phyloP scores from a whole-genome alignment of 2,888 invertebrate genomes.

The Dasypogon diadema region DNA sequence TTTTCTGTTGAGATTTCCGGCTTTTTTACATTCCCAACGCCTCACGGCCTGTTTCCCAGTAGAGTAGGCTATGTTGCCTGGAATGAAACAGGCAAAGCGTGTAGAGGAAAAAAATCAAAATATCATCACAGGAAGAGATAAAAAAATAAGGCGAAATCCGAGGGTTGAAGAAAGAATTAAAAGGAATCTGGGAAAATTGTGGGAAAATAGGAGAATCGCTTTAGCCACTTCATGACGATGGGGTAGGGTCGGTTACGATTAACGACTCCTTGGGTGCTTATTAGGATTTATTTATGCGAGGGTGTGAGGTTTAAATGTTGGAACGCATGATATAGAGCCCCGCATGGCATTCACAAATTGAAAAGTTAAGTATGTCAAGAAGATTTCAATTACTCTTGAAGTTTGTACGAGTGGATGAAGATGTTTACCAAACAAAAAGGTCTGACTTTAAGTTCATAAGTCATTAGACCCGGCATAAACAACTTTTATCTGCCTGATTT shows the following conservation, averaged over 20 bases:
- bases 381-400: neutral
- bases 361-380: constrained; percentile 46
- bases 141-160: constrained; percentile 29
- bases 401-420: neutral
- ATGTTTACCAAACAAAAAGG: neutral
- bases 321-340: neutral
- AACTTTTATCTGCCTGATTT: too few relatives aligned
- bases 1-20: constrained; percentile 46
- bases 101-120: constrained; percentile 53
- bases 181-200: constrained; percentile 51
- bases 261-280: constrained; percentile 40
- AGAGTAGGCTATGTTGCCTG: constrained; percentile 7
- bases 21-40: constrained; percentile 18
- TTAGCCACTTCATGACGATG: constrained; percentile 8
- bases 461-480: neutral
- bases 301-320: neutral
- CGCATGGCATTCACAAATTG: constrained; percentile 45
- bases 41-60: constrained; percentile 4
- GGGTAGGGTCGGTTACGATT: constrained; percentile 34
- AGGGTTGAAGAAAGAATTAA: constrained; percentile 36
- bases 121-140: constrained; percentile 54
- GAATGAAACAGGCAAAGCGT: constrained; percentile 39
- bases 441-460: neutral
- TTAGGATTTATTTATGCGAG: constrained; percentile 50
- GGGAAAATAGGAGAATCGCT: constrained; percentile 50